Base-by-base conservation (phyloP, 2,888 invertebrate species). In the Epirrita christyi region DNA sequence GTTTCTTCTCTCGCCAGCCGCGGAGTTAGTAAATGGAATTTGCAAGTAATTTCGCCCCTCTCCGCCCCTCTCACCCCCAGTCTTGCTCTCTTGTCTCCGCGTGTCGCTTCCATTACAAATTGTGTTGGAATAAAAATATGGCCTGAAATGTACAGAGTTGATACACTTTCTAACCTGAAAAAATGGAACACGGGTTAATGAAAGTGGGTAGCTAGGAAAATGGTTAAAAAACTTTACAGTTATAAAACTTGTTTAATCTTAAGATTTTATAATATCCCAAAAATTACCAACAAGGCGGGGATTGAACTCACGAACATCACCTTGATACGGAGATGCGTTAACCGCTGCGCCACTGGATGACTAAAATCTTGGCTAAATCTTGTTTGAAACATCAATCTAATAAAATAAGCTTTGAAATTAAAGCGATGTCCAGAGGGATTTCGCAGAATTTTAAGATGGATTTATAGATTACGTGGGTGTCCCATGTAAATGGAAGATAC, bases 41-140 rank as follows among this genome's bases (percentile, higher is more conserved):
- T 92, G 90, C 89, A 91, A 91, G 90, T 92, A 92, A 92, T 92
- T 90, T 87, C 76, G 72, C 78, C 82, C 76, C 80, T 73, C 73
- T 72, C 75, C 66, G 67, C 69, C 71, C 67, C 75, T 70, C 58
- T 55, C 59, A 60, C 68, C 75, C 61, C 72, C 76, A 71, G 71
- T 73, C 80, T 80, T 85, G 86, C 86, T 86, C 88, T 88, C 88
- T 88, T 89, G 90, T 90, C 88, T 89, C 88, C 81, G 86, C 86
- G 87, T 89, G 87, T 89, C 90, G 85, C 86, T 87, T 88, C 89
- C 90, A 89, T 91, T 90, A 90, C 89, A 90, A 91, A 91, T 90
- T 91, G 89, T 90, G 91, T 89, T 92, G 86, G 89, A 83, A 91
- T 91, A 90, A 91, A 91, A 91, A 92, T 90, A 89, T 89, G 78